Base-by-base conservation (phyloP, 2,888 invertebrate genomes). In the Rhimphoctona megacephalus region DNA sequence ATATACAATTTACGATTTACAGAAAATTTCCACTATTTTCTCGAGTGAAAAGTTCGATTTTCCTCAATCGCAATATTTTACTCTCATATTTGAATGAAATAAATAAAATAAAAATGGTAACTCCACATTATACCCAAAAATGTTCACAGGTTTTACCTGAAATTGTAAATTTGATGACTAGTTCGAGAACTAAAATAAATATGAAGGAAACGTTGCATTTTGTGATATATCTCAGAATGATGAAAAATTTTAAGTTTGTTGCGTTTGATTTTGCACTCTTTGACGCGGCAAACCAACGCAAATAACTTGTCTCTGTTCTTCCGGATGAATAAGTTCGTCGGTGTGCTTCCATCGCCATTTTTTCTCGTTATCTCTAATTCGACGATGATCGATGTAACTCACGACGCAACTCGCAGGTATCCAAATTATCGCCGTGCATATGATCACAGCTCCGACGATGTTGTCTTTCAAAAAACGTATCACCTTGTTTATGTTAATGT, bases 401-500 rank as follows among this genome's bases (percentile, higher is more conserved):
- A 97, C 97, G 54, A 98, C 96, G 93, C 98, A 98, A 93, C 98
- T 98, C 6, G 97, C 97, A 1, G 99, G 99, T 90, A 99, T 97
- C 99, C 99, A 99, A 81, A 99, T 95, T 81, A 99, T 95, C n/a
- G 98, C 97, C 17, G 98, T 98, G 88, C 98, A 96, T 61, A 99
- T 95, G 76, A 99, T 97, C 33, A 99, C 98, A 6, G 98, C 97
- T 83, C 99, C 98, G 49, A 99, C 99, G 87, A 99, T 98, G 94
- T 99, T 99, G 95, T 98, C 98, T 83, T 98, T 96, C 77, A 99
- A 95, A 94, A 98, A 98, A 77, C 98, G 96, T 90, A 98, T 95
- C 90, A 98, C 98, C 93, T 98, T 98, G 94, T 98, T 98, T 85
- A 98, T 98, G 94, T 98, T 98, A 84, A 99, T 98, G 92, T 99